Evolutionary conservation across 2,797 vertebrate species (phyloP).

Genomic region (Gallinago solitaria): DNA sequence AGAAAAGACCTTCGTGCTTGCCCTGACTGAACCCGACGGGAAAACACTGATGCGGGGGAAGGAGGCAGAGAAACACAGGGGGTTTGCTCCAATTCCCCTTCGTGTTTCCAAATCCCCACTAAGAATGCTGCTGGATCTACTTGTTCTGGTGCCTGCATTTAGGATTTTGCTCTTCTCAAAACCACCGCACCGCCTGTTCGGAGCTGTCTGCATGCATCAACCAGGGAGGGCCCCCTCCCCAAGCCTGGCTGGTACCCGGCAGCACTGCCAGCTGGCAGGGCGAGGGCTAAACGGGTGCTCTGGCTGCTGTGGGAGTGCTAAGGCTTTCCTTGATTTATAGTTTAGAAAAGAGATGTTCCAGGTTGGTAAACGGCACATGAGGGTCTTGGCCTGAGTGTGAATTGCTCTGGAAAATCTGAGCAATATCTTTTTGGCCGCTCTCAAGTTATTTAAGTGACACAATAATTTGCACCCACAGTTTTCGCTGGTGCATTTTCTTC

Average conservation of each 20-base stretch:
- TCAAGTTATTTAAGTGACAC: conserved; percentile 17
- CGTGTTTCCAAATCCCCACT: neutral
- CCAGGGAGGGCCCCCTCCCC: neutral
- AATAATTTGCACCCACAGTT: conserved; percentile 8
- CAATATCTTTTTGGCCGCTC: conserved; percentile 1
- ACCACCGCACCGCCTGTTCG: neutral
- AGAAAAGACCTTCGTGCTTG: neutral
- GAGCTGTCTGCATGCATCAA: neutral
- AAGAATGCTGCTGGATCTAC: neutral
- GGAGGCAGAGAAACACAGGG: neutral
- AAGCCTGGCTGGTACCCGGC: neutral
- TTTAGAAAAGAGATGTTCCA: neutral
- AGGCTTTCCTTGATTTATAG: neutral
- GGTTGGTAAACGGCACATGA: neutral
- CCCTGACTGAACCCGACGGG: neutral
- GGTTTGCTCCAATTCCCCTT: neutral
- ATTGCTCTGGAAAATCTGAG: conserved; percentile 34
- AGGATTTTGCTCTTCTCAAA: neutral
- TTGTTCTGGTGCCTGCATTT: neutral
- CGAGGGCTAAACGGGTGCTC: neutral
- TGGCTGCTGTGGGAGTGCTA: neutral
- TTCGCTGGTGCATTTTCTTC: conserved; percentile 3
- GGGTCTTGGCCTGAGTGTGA: neutral
- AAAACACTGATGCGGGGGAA: neutral
- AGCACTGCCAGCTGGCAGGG: neutral